Percentiles rank a stretch among this genome's conserved stretches.
Evolutionary conservation across 2,113 vertebrate genomes (phyloP).

Genomic region (Collichthys lucidus): DNA sequence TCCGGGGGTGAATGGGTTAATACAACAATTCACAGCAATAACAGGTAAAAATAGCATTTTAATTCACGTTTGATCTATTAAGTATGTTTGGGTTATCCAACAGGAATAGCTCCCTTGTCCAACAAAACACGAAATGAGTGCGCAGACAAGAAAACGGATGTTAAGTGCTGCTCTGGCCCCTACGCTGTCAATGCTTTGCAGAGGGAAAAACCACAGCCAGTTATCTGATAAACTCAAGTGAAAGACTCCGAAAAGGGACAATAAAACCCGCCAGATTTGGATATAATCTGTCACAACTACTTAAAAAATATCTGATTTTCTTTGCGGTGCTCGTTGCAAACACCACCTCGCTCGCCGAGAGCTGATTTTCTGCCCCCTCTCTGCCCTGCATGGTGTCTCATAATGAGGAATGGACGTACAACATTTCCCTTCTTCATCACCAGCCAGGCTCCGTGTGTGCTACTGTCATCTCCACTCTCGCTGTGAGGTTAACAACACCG

Average conservation of each 20-base stretch:
- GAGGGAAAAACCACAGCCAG: constrained; percentile 66
- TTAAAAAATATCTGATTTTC: background rate
- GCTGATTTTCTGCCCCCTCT: constrained; percentile 11
- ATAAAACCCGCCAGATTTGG: background rate
- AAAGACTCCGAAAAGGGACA: constrained; percentile 36
- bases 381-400: constrained; percentile 56
- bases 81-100: constrained; percentile 5
- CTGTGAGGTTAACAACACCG: background rate
- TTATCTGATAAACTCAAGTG: constrained; percentile 62
- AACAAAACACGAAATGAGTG: constrained; percentile 33
- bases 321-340: background rate
- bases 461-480: constrained; percentile 41
- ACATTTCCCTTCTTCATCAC: constrained; percentile 75
- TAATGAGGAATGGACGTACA: constrained; percentile 78
- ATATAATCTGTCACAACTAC: background rate
- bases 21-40: constrained; percentile 97
- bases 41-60: constrained; percentile 88
- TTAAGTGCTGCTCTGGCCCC: constrained; percentile 62
- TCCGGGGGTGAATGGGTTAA: constrained; percentile 95
- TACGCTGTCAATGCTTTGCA: constrained; percentile 78
- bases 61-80: constrained; percentile 11
- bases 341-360: background rate
- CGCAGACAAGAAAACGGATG: constrained; percentile 61
- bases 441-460: constrained; percentile 58
- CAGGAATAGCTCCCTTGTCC: background rate